Evolutionary conservation across 2,797 vertebrate species (phyloP), one percentile per base, ranked within the genome.

Genomic region (Somateria mollissima): DNA sequence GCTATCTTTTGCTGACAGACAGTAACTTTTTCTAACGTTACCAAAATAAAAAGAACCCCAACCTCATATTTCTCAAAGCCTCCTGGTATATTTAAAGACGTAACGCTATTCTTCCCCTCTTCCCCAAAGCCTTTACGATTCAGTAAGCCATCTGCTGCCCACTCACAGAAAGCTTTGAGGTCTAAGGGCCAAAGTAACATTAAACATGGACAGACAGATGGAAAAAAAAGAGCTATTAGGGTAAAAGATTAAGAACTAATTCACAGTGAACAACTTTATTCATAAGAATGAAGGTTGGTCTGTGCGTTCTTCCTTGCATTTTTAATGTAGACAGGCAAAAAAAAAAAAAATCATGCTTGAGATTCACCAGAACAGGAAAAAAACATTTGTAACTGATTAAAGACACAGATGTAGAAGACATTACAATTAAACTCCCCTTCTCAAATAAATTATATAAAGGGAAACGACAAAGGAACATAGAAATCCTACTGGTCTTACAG

Each of bases 341-440:
- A 92, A 30, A 76, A 92, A 30, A 76, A 84, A 79, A 92, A 41
- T 47, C 94, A 12, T 65, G 87, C 57, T 37, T 92, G 61, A 89
- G 41, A 89, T 62, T 83, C 49, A 80, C 37, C 56, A 85, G 70
- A 21, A 72, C 64, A 93, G 60, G 58, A 61, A 96, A 90, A 92
- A 91, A 15, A 62, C 54, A 89, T 72, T 84, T 92, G 84, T 72
- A 88, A 64, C 27, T 47, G 30, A 72, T 72, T 75, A 89, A 61
- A 87, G 27, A 69, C 84, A 84, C 30, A 76, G 2, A 58, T 21
- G 7, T 8, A 77, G 22, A 82, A 94, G 15, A n/a, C 41, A 84
- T 62, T 58, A 81, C 10, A 61, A 81, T 81, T 74, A 73, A 67
- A 69, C 41, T 91, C 81, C 62, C 20, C 58, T 75, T 53, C 49